phyloP scores from a whole-genome alignment of 2,797 vertebrate genomes.

The Aulostomus chinensis region DNA sequence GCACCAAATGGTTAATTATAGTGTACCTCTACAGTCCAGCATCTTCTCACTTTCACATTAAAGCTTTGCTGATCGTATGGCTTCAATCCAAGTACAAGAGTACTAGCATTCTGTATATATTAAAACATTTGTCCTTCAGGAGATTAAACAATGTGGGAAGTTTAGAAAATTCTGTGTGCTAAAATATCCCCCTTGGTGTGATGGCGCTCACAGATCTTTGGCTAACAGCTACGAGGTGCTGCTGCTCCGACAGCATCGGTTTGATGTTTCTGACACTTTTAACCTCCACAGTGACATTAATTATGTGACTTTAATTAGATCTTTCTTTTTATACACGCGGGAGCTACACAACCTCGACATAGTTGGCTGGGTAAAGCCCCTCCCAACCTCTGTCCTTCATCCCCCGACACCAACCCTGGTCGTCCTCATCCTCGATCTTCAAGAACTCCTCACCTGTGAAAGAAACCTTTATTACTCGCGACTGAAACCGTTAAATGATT shows the following conservation, averaged over 20 bases:
- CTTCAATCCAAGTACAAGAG: constrained; percentile 32
- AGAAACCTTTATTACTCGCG: too few relatives aligned
- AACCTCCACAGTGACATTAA: constrained; percentile 24
- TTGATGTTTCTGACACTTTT: constrained; percentile 5
- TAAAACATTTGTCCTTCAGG: constrained; percentile 61
- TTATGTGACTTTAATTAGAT: neutral
- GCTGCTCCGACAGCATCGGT: constrained; percentile 18
- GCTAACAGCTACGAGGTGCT: constrained; percentile 36
- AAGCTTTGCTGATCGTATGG: constrained; percentile 53
- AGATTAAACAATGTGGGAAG: constrained; percentile 21
- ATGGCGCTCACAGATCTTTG: constrained; percentile 36
- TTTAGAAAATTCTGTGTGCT: constrained; percentile 15
- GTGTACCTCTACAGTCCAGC: constrained; percentile 48
- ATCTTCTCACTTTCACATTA: constrained; percentile 30
- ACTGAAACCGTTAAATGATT: too few relatives aligned
- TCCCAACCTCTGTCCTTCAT: constrained; percentile 80
- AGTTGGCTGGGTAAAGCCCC: constrained; percentile 83
- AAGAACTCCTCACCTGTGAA: constrained; percentile 84
- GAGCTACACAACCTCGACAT: constrained; percentile 77
- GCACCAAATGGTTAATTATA: constrained; percentile 39
- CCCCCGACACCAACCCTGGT: constrained; percentile 85
- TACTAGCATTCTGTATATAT: constrained; percentile 53
- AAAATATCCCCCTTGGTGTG: constrained; percentile 9
- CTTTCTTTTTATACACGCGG: neutral
- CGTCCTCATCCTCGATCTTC: constrained; percentile 84